Evolutionary conservation across 64 coral and sea anemone genomes (phyloP).

Genomic region (Actinia equina): DNA sequence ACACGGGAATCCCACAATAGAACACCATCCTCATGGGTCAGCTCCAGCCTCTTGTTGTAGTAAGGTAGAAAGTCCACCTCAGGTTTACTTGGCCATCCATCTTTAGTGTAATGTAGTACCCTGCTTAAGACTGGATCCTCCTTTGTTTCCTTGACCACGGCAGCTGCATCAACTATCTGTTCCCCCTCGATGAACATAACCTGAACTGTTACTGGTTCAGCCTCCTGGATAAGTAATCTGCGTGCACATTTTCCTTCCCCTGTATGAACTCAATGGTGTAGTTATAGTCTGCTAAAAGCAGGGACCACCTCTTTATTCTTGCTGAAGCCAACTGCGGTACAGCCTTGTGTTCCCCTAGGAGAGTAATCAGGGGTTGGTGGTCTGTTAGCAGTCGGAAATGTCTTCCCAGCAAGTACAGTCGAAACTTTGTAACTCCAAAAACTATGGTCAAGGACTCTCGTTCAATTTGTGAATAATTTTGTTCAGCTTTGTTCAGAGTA

Average conservation of each 20-base stretch:
- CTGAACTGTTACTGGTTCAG: slow-evolving; percentile 23
- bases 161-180: not conserved
- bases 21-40: slow-evolving; percentile 26
- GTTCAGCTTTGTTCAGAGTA: no score
- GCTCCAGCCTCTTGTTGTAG: slow-evolving; percentile 25
- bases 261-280: slow-evolving; percentile 46
- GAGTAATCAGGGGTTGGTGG: slow-evolving; percentile 32
- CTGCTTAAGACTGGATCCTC: slow-evolving; percentile 26
- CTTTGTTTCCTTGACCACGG: slow-evolving; percentile 36
- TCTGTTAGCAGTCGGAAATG: slow-evolving; percentile 41
- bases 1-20: slow-evolving; percentile 33
- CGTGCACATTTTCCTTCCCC: slow-evolving; percentile 25
- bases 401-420: not conserved
- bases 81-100: slow-evolving; percentile 33
- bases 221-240: slow-evolving; percentile 12
- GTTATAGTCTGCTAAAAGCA: slow-evolving; percentile 43
- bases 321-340: slow-evolving; percentile 42
- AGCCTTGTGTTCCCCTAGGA: slow-evolving; percentile 35
- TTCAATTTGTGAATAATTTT: no score
- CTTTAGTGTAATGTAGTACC: slow-evolving; percentile 4
- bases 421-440: no score
- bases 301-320: slow-evolving; percentile 47
- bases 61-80: slow-evolving; percentile 12
- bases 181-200: slow-evolving; percentile 32
- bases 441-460: no score